Conservation (phyloP, 2,888 invertebrate genomes). For the Automeris io region DNA sequence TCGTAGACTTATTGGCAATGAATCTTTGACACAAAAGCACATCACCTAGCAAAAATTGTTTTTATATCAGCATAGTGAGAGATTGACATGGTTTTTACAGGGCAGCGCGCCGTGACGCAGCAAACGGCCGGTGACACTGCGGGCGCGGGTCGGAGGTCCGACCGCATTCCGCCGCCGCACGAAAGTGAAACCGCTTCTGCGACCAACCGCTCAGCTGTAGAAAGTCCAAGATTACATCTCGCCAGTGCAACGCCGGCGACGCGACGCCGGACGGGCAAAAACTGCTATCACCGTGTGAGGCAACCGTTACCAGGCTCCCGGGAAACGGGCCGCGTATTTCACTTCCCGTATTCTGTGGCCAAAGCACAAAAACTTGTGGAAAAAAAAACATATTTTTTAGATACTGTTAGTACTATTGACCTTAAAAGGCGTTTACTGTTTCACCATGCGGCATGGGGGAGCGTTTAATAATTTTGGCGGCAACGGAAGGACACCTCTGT, state of each 20-base stretch:
- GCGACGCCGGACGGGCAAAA: conserved; percentile 56
- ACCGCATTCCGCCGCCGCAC: conserved; percentile 70
- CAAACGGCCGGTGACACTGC: conserved; percentile 36
- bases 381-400: no score
- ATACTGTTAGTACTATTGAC: no score
- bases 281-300: conserved; percentile 53
- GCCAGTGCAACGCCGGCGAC: conserved; percentile 39
- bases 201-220: conserved; percentile 64
- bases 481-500: no score
- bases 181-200: conserved; percentile 72
- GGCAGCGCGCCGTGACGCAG: conserved; percentile 24
- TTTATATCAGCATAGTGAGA: not conserved
- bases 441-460: no score
- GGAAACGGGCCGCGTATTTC: conserved; percentile 62
- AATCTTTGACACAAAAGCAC: no score
- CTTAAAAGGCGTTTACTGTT: no score
- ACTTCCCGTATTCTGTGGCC: no score
- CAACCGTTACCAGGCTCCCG: conserved; percentile 54
- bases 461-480: no score
- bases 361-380: no score
- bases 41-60: not conserved
- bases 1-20: no score
- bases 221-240: conserved; percentile 73
- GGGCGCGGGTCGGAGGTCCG: conserved; percentile 70
- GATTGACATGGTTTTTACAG: not conserved